Base-by-base conservation (phyloP, 2,113 vertebrate species). In the Carassius auratus region DNA sequence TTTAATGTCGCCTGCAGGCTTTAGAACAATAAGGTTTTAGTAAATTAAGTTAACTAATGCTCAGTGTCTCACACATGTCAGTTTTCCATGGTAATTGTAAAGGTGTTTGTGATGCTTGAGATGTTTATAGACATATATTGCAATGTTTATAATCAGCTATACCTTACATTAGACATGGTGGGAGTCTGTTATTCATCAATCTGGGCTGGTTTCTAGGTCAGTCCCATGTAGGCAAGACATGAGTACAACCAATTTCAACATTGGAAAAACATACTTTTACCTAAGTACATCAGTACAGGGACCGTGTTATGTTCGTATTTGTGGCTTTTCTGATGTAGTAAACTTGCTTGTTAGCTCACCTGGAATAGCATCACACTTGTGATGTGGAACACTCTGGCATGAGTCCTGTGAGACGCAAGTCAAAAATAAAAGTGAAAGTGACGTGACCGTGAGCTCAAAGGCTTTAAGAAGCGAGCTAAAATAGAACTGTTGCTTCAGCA, bases 1-100 rank as follows among this genome's bases (percentile, higher is more conserved):
- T 73, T 78, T 79, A 78, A 69, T 7, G 7, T 85, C 26, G 71
- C 84, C 48, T 85, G 74, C 73, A 84, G 73, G 83, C 75, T 85
- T 26, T 81, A 81, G 0, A 9, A 48, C 14, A 76, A 26, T 30
- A 71, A 62, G 61, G 45, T 81, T 68, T 52, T 64, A 50, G 42
- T 8, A 57, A 57, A 50, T 42, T 73, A 19, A n/a, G 45, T 73
- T n/a, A 1, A 23, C 26, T 55, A 36, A 33, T 82, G 26, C 2
- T 36, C 26, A 36, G 45, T 52, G 23, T 30, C 74, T 45, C 59
- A 48, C 19, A 42, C 55, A 23, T 10, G 12, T 26, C 14, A 45
- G 42, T 42, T 76, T 76, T 55, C 8, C 14, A 33, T 15, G 15
- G 48, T 23, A 76, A 30, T 52, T 74, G 38, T 52, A 30, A 6